Conservation (phyloP, 2,888 invertebrate genomes). For the Diogma glabrata region DNA sequence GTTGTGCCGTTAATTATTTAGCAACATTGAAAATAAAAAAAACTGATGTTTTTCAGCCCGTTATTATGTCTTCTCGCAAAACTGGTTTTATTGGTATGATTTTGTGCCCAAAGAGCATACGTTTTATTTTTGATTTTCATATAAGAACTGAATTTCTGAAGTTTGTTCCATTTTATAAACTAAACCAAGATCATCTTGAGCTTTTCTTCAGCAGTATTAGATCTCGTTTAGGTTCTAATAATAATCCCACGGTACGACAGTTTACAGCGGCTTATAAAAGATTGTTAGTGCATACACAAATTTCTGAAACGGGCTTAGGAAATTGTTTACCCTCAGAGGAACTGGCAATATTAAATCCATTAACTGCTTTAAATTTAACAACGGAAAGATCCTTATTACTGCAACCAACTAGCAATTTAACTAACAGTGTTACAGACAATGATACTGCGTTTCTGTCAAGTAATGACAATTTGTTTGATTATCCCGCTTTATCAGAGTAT, state of each 20-base stretch:
- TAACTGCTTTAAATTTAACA: slow-evolving; percentile 1
- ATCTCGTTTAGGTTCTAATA: slow-evolving; percentile 1
- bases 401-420: not conserved
- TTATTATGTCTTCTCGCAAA: not conserved
- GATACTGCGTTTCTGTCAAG: not conserved
- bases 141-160: not conserved
- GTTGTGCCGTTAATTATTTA: not conserved
- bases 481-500: not conserved
- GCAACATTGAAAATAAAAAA: not conserved
- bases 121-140: not conserved
- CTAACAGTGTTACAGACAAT: not conserved
- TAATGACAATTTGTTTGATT: not conserved
- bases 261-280: not conserved
- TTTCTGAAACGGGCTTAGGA: not conserved
- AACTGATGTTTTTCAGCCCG: not conserved
- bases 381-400: not conserved
- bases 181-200: not conserved
- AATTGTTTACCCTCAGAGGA: not conserved
- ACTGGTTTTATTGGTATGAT: not conserved
- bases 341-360: not conserved
- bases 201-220: slow-evolving; percentile 2
- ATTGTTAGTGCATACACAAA: not conserved
- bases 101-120: not conserved
- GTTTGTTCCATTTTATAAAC: too few species aligned
- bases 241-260: slow-evolving; percentile 3